Base-by-base conservation (phyloP, 2,113 vertebrate species). In the Synodontis membranacea region DNA sequence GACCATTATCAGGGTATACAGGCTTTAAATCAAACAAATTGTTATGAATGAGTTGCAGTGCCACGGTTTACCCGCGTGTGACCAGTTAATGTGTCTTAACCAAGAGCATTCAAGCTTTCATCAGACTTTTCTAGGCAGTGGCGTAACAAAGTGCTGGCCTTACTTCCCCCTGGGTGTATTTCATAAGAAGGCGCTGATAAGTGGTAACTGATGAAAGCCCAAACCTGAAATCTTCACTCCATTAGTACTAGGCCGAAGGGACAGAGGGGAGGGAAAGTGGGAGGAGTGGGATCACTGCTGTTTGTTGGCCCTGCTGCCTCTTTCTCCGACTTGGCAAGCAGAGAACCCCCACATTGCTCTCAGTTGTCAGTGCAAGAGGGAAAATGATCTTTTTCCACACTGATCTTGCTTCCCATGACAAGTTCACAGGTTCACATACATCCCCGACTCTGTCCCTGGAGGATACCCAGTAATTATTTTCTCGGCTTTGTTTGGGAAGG, bases 401-500 rank as follows among this genome's bases (percentile, higher is more conserved):
- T 66, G 68, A 56, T 87, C 81, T 48, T 48, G 52, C 75, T 89
- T 76, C 79, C 19, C 80, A 60, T 56, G 70, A 42, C 56, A 42
- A 64, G 68, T 91, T 87, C 70, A 88, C 58, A 88, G 87, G 42
- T 89, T 88, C 75, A 86, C 60, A 82, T 84, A 72, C 64, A 84
- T 50, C 72, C 56, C 83, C 75, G 66, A 68, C 58, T 72, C 15
- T 37, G 28, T 82, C 84, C 68, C 56, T n/a, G 25, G 90, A 88
- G 86, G 87, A 86, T 34, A 83, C 60, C 42, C 78, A 88, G 12
- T 44, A 89, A 92, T 89, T 87, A 81, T 89, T 91, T 87, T 86
- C 34, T 58, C 50, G 84, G 44, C 48, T 48, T 84, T 83, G 39
- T 58, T 89, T 85, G 78, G 64, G 80, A 88, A 86, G 80, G 48